Conservation (phyloP, 2,797 vertebrate species). For the Pachyuromys duprasi region DNA sequence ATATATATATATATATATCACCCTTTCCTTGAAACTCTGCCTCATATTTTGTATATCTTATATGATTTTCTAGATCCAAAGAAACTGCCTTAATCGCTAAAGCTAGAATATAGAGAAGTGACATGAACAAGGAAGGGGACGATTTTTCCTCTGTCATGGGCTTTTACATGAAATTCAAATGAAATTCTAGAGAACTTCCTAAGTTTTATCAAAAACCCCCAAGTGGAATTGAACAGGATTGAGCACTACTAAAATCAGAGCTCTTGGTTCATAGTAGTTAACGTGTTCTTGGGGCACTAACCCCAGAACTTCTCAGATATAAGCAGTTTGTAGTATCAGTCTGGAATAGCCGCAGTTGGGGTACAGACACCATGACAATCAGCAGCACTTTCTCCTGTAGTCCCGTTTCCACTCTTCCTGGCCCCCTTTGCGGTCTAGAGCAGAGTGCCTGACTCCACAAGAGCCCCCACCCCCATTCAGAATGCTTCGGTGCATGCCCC, state of each 20-base stretch:
- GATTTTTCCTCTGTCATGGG: neutral
- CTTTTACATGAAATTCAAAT: neutral
- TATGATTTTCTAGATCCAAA: constrained; percentile 18
- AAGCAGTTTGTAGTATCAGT: neutral
- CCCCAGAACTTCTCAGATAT: neutral
- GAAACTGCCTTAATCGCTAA: neutral
- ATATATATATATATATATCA: neutral
- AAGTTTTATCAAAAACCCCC: neutral
- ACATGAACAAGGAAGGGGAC: neutral
- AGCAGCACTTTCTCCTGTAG: neutral
- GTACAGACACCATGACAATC: neutral
- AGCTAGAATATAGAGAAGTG: neutral
- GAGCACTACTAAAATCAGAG: constrained; percentile 15
- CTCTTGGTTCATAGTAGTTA: neutral
- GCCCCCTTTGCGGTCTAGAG: neutral
- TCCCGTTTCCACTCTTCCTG: constrained; percentile 11
- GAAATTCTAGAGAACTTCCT: constrained; percentile 5
- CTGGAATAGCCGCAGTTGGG: neutral
- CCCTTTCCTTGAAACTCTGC: constrained; percentile 11
- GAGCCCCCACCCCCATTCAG: neutral
- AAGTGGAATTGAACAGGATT: constrained; percentile 25
- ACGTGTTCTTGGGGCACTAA: neutral
- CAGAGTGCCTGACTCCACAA: neutral
- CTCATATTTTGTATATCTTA: neutral
- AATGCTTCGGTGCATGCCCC: neutral